A percentile compares a stretch with the other conserved stretches of the same genome.
These are phyloP conservation scores for Eledona agricola DNA, from an alignment of 2,888 invertebrate genomes.

Conservation along the genomic window DNA sequence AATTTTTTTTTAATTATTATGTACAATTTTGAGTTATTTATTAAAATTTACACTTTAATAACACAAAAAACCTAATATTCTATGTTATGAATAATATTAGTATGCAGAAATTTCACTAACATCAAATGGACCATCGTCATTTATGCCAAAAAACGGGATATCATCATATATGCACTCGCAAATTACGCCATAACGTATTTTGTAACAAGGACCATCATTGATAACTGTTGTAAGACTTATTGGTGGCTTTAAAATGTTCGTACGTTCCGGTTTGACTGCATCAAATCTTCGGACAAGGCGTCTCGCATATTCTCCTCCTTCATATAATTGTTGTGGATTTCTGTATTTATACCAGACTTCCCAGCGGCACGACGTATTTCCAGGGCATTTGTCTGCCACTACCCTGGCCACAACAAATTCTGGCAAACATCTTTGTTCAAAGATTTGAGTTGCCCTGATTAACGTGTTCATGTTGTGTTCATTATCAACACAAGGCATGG, in stretches of 20 bases:
- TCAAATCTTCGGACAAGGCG: slow-evolving; percentile 12
- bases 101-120: too few species aligned
- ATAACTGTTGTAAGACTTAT: slow-evolving; percentile 18
- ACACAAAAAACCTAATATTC: too few species aligned
- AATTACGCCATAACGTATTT: slow-evolving; percentile 14
- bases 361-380: slow-evolving; percentile 22
- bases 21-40: too few species aligned
- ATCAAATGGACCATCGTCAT: slow-evolving; percentile 27
- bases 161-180: slow-evolving; percentile 30
- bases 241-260: slow-evolving; percentile 19
- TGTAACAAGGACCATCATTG: slow-evolving; percentile 21
- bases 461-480: too few species aligned
- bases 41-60: too few species aligned
- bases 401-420: slow-evolving; percentile 15
- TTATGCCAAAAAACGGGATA: slow-evolving; percentile 28
- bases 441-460: slow-evolving; percentile 20
- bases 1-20: too few species aligned
- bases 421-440: slow-evolving; percentile 19
- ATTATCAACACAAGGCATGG: too few species aligned
- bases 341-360: slow-evolving; percentile 11
- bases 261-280: slow-evolving; percentile 21
- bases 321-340: slow-evolving; percentile 12
- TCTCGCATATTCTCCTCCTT: slow-evolving; percentile 17
- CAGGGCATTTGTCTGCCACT: slow-evolving; percentile 16
- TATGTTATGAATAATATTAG: too few species aligned